Evolutionary conservation across 2,797 vertebrate genomes (phyloP).

Genomic region (Oreortyx pictus): DNA sequence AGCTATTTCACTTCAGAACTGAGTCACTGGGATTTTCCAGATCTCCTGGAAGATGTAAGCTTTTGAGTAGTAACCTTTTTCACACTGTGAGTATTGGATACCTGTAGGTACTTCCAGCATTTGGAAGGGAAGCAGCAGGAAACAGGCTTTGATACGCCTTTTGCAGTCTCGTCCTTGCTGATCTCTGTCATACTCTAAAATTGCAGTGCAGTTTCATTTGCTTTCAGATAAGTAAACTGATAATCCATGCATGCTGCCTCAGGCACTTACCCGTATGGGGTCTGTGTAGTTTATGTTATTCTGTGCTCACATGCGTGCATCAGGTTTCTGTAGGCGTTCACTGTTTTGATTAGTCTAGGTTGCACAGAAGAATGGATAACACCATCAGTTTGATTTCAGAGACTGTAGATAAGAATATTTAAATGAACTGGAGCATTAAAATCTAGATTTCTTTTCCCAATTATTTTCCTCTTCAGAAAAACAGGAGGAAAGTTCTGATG

Average conservation of each 20-base stretch:
- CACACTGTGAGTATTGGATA: background rate
- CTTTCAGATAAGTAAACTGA: background rate
- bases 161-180: background rate
- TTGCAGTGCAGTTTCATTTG: background rate
- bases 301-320: background rate
- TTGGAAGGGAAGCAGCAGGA: background rate
- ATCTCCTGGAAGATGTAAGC: background rate
- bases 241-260: background rate
- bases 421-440: background rate
- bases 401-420: background rate
- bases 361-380: background rate
- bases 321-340: background rate
- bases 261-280: background rate
- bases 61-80: background rate
- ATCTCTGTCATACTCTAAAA: background rate
- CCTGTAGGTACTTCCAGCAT: background rate
- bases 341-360: background rate
- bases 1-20: background rate
- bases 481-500: slow-evolving; percentile 83
- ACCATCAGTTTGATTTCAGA: slow-evolving; percentile 35
- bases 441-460: background rate
- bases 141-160: background rate
- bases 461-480: slow-evolving; percentile 74
- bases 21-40: background rate
- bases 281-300: background rate